Evolutionary conservation across 2,888 invertebrate species (phyloP).

Genomic region (Drosophila flavopinicola): DNA sequence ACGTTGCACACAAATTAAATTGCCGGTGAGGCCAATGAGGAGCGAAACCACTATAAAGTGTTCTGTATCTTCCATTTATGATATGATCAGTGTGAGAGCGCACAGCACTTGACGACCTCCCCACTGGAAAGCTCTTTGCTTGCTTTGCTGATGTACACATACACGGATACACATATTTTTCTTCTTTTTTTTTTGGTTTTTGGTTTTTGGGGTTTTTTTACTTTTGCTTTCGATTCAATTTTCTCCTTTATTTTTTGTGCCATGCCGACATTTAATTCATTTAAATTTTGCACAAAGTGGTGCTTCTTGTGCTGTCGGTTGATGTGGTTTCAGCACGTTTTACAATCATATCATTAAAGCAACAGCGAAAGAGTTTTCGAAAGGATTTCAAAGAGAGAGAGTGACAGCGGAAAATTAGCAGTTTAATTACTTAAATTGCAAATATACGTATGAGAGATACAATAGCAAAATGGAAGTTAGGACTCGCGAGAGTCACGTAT

Average conservation of each 20-base stretch:
- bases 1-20: slow-evolving; percentile 58
- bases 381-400: too few relatives aligned
- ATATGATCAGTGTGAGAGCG: slow-evolving; percentile 26
- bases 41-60: slow-evolving; percentile 66
- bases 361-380: slow-evolving; percentile 16
- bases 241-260: slow-evolving; percentile 1
- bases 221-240: neutral
- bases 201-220: slow-evolving; percentile 9
- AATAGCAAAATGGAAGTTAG: too few relatives aligned
- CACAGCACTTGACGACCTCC: slow-evolving; percentile 17
- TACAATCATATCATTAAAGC: slow-evolving; percentile 48
- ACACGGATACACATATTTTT: neutral
- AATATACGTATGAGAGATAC: too few relatives aligned
- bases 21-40: slow-evolving; percentile 42
- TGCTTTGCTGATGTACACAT: neutral
- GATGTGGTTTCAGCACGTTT: slow-evolving; percentile 38
- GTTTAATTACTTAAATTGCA: too few relatives aligned
- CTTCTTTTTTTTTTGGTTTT: slow-evolving; percentile 1
- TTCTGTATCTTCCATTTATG: slow-evolving; percentile 43
- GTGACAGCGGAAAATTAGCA: neutral
- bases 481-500: too few relatives aligned
- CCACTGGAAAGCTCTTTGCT: slow-evolving; percentile 11
- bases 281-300: slow-evolving; percentile 53
- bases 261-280: slow-evolving; percentile 55
- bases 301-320: slow-evolving; percentile 16